A percentile compares a stretch with the other conserved stretches of the same genome.
These are phyloP conservation scores for Hozukius guyotensis DNA, from an alignment of 2,797 vertebrate genomes.

Conservation along the genomic window DNA sequence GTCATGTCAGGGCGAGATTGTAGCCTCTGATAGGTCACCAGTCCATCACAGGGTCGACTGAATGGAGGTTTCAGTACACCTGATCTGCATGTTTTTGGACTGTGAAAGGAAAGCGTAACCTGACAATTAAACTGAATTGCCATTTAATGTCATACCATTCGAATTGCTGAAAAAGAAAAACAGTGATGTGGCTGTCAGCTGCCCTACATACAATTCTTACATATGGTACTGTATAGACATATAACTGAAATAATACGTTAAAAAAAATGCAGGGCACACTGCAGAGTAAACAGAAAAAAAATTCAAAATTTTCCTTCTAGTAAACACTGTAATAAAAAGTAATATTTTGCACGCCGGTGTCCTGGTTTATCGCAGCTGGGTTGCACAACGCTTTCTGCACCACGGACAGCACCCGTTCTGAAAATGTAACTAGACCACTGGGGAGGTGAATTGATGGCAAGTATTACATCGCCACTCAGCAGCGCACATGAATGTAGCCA, in stretches of 20 bases:
- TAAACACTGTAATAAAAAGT: neutral
- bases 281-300: neutral
- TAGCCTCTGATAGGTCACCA: neutral
- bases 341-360: neutral
- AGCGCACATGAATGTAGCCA: conserved; percentile 55
- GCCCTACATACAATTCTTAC: conserved; percentile 1
- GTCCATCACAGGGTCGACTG: neutral
- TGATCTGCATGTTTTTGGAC: neutral
- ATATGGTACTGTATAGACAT: neutral
- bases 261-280: neutral
- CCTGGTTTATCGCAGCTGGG: conserved; percentile 9
- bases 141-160: neutral
- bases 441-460: conserved; percentile 22
- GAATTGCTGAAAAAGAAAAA: neutral
- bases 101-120: neutral
- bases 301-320: neutral
- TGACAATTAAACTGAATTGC: neutral
- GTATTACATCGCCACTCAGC: conserved; percentile 28
- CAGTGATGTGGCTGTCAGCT: neutral
- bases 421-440: conserved; percentile 10
- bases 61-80: neutral
- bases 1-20: neutral
- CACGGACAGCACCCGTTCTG: conserved; percentile 5
- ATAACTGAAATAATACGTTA: neutral
- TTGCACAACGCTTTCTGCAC: conserved; percentile 21